phyloP scores from a whole-genome alignment of 2,113 vertebrate species.

The Halichoeres trimaculatus region DNA sequence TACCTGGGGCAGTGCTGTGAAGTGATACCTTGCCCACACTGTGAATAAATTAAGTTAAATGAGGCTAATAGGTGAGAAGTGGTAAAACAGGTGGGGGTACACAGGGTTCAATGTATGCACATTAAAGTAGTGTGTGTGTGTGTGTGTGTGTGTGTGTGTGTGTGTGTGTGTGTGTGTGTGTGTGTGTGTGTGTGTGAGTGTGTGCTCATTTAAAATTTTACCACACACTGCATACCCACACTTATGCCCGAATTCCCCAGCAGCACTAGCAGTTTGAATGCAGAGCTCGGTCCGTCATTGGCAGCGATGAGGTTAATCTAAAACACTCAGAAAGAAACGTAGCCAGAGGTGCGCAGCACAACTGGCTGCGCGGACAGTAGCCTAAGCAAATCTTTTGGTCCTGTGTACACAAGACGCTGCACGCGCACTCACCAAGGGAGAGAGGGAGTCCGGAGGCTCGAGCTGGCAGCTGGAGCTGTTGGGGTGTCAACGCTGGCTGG shows the following conservation, averaged over 20 bases:
- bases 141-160: conserved; percentile 12
- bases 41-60: conserved; percentile 29
- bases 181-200: conserved; percentile 28
- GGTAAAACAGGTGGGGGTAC: conserved; percentile 54
- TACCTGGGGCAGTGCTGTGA: conserved; percentile 23
- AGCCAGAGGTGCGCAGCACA: conserved; percentile 77
- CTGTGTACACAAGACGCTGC: conserved; percentile 68
- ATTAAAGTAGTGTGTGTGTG: conserved; percentile 24
- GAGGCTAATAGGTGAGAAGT: conserved; percentile 38
- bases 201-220: conserved; percentile 40
- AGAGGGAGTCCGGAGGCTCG: conserved; percentile 65
- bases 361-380: conserved; percentile 67
- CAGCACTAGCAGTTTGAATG: conserved; percentile 49
- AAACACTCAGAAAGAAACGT: conserved; percentile 67
- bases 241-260: conserved; percentile 72
- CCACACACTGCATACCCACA: conserved; percentile 61
- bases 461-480: conserved; percentile 67
- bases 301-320: conserved; percentile 73
- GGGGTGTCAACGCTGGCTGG: conserved; percentile 64
- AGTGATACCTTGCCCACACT: conserved; percentile 33
- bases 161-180: conserved; percentile 24
- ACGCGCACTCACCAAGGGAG: conserved; percentile 80
- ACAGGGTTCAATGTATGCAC: conserved; percentile 47
- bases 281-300: conserved; percentile 60
- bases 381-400: conserved; percentile 57